A percentile compares a stretch with the other conserved stretches of the same genome.
phyloP scores from a whole-genome alignment of 2,888 invertebrate genomes.

The Lypha dubia region DNA sequence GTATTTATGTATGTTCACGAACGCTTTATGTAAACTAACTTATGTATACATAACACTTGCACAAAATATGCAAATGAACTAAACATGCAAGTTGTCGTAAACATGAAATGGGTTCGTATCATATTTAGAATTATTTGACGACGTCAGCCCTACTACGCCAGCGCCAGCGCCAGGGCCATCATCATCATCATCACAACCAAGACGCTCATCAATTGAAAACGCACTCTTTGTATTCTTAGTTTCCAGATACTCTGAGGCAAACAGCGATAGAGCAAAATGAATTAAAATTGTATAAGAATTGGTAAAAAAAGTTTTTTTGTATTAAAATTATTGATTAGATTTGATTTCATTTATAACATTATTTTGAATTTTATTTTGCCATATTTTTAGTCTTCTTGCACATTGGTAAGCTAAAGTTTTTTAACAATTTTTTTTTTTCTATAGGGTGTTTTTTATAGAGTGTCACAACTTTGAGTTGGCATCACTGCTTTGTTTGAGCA shows the following conservation, averaged over 20 bases:
- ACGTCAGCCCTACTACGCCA: conserved; percentile 73
- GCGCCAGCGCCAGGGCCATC: conserved; percentile 57
- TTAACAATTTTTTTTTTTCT: too few relatives aligned
- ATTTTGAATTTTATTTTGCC: too few relatives aligned
- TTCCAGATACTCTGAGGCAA: neutral
- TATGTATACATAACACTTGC: conserved; percentile 55
- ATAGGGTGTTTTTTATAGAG: too few relatives aligned
- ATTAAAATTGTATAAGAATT: too few relatives aligned
- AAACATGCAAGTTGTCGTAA: conserved; percentile 76
- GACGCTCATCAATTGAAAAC: conserved; percentile 36
- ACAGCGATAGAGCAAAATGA: too few relatives aligned
- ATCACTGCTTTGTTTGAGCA: too few relatives aligned
- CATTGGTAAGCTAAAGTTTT: too few relatives aligned
- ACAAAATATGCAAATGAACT: conserved; percentile 64
- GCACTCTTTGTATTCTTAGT: conserved; percentile 13
- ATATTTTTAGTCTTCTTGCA: too few relatives aligned
- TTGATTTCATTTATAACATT: too few relatives aligned
- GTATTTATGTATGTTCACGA: neutral
- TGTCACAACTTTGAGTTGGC: too few relatives aligned
- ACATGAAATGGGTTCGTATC: conserved; percentile 82
- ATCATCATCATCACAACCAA: conserved; percentile 34
- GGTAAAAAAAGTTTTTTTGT: too few relatives aligned
- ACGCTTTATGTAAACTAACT: conserved; percentile 28
- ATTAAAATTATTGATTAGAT: too few relatives aligned
- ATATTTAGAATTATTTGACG: conserved; percentile 81